Evolutionary conservation across 2,113 vertebrate species (phyloP), one percentile per base, ranked within the genome.

Genomic region (Tragulus kanchil): DNA sequence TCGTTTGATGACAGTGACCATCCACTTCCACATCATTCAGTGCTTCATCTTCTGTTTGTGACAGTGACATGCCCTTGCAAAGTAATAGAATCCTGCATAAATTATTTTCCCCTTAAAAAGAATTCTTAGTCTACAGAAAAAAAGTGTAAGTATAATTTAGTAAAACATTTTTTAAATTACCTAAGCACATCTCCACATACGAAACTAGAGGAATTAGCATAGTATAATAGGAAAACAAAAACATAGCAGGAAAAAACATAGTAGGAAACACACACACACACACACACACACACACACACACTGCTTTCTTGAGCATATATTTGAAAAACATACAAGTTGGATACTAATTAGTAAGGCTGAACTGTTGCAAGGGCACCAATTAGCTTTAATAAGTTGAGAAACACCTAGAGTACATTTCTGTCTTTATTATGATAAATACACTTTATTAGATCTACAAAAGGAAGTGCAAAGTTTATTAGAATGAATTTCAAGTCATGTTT

Each of bases 131-230:
- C 14, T 67, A 3, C 15, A 54, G 61, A 87, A 59, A 65, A 95
- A 61, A 9, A 84, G 25, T 75, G 21, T 36, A 50, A 73, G 25
- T 75, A 89, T 79, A 67, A 93, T 79, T 85, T 73, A 45, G 52
- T 58, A 31, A 77, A 94, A 89, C 8, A 19, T 71, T 86, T 95
- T 81, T 56, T 25, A 92, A 97, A 84, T 96, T 93, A 75, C 45
- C 69, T 90, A 89, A 82, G 73, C 15, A 48, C 88, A 77, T 42
- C 42, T 28, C 7, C 6, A 85, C 45, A 89, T 86, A 45, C 91
- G 69, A 56, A 86, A 42, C n/a, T 86, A 91, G 81, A 91, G 11
- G 42, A 52, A 90, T 89, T 94, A 95, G 69, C 75, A 85, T 36
- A 67, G 36, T 42, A 79, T 85, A 79, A n/a, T 89, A 95, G 23